Conservation (phyloP, 2,797 vertebrate species). For the Helarctos malayanus region DNA sequence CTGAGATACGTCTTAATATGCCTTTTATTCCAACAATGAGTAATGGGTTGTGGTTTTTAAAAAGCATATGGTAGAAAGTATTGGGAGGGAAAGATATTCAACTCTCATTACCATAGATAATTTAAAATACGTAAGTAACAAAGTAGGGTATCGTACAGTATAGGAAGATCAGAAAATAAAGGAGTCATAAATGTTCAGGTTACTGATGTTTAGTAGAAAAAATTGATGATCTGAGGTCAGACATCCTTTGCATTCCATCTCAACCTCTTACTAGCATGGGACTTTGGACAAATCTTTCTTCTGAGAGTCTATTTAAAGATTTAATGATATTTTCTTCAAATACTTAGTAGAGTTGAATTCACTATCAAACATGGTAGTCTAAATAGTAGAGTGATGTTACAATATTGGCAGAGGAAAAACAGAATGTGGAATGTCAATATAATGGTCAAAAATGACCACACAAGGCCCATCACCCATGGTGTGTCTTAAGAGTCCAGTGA, state of each 20-base stretch:
- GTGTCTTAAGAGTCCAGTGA: not conserved
- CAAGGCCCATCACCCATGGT: too few species aligned
- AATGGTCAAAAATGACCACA: not conserved
- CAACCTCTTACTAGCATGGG: not conserved
- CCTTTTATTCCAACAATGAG: conserved; percentile 45
- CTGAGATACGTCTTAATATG: conserved; percentile 60
- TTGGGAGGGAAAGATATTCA: conserved; percentile 29
- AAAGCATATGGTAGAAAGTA: conserved; percentile 61
- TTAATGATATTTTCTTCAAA: not conserved
- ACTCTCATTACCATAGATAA: not conserved
- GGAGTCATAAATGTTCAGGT: not conserved
- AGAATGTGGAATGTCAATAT: not conserved
- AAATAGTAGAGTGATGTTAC: conserved; percentile 7
- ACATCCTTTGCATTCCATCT: not conserved
- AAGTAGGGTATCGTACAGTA: not conserved
- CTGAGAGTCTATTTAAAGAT: not conserved
- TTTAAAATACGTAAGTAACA: conserved; percentile 47
- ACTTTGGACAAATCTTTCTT: not conserved
- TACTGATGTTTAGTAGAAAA: not conserved
- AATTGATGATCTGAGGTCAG: not conserved
- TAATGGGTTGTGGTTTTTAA: conserved; percentile 10
- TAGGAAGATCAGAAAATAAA: not conserved
- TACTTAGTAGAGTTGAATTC: not conserved
- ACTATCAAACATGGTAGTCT: not conserved
- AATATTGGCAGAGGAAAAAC: not conserved